phyloP scores from a whole-genome alignment of 2,888 invertebrate genomes.

The Limnephilus auricula region DNA sequence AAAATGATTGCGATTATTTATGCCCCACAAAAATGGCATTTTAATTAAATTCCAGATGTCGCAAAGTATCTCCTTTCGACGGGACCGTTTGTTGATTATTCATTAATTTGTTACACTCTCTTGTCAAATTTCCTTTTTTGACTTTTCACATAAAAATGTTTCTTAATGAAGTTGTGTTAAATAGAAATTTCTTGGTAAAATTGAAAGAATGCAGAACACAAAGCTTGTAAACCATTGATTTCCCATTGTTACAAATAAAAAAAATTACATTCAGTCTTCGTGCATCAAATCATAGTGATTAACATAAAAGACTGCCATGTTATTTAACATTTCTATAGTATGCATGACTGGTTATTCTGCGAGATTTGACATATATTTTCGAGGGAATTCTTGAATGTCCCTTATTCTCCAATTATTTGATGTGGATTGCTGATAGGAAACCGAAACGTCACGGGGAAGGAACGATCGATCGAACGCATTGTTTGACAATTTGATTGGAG shows the following conservation, averaged over 20 bases:
- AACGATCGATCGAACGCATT: constrained; percentile 64
- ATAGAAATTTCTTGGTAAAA: not conserved
- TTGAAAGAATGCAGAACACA: not conserved
- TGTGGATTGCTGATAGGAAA: constrained; percentile 47
- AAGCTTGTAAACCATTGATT: not conserved
- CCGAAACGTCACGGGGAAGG: constrained; percentile 53
- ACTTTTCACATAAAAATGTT: too few relatives aligned
- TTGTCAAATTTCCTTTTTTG: too few relatives aligned
- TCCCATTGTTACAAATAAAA: not conserved
- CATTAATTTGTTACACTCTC: too few relatives aligned
- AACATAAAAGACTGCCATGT: constrained; percentile 50
- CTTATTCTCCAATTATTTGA: constrained; percentile 47
- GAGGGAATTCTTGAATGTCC: constrained; percentile 40
- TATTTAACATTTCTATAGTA: constrained; percentile 35
- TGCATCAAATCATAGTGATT: constrained; percentile 54
- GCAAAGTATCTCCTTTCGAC: too few relatives aligned
- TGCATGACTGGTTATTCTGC: constrained; percentile 50
- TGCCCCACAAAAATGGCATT: too few relatives aligned
- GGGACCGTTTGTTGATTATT: too few relatives aligned
- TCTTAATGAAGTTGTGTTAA: too few relatives aligned
- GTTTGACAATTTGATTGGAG: constrained; percentile 63
- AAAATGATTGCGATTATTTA: too few relatives aligned
- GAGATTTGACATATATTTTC: constrained; percentile 52
- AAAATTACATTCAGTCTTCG: constrained; percentile 24
- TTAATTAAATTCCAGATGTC: too few relatives aligned